Evolutionary conservation across 2,797 vertebrate genomes (phyloP), one percentile per base, ranked within the genome.

Genomic region (Enteromius afrohamiltoni): DNA sequence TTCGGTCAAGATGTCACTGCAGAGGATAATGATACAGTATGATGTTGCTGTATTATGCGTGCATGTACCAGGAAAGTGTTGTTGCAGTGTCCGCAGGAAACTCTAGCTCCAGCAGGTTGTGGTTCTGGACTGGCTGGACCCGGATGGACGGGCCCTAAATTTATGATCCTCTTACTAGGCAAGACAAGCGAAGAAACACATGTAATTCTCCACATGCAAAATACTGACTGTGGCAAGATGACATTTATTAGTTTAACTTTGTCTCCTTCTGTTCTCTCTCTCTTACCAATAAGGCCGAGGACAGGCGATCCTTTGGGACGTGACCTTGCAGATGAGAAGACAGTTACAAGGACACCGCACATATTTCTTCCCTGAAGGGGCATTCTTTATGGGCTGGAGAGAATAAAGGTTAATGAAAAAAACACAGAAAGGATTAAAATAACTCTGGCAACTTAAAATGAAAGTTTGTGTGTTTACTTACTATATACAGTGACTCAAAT

Each of bases 321-420:
- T 97, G 90, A 97, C 97, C 93, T 97, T 97, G 94, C 97, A 98
- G 93, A 98, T 98, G 88, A 98, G 95, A 80, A 98, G 95, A 90
- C 97, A 98, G 92, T 98, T 98, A 92, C 97, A 98, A 73, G 97
- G 97, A 88, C 97, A 98, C 84, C 97, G 94, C 26, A 98, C 97
- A 64, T 98, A 98, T 91, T 98, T 97, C 94, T 98, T 98, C 83
- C 97, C 97, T 19, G 95, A 94, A 7, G 97, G 97, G 86, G 97
- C 97, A 77, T 97, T 98, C 91, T 98, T 98, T 93, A 98, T 98
- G 80, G 97, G 96, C 97, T 98, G 92, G 26, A 90, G 88, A 89
- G 91, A 90, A 90, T n/a, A 40, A 80, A 45, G 17, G 62, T 40
- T 51, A 55, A 79, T 40, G 31, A 69, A 84, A 70, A 65, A 45